Evolutionary conservation across 2,888 invertebrate species (phyloP).

Genomic region (Thereva unica): DNA sequence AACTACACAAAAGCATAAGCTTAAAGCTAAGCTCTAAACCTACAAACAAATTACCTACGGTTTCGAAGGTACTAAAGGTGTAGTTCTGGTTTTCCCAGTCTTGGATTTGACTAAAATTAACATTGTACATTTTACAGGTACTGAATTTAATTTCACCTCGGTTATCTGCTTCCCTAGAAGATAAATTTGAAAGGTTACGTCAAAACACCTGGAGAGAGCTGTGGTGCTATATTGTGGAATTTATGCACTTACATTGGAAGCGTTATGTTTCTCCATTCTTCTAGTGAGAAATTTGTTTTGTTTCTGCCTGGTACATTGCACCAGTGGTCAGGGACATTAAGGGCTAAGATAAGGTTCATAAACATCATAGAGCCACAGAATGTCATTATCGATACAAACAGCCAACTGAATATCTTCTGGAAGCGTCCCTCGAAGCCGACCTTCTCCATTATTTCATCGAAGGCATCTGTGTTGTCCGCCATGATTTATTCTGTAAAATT

Average conservation of each 20-base stretch:
- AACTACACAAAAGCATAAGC: too few relatives aligned
- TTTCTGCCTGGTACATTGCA: slow-evolving; percentile 63
- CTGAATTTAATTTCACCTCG: slow-evolving; percentile 55
- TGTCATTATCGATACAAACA: slow-evolving; percentile 60
- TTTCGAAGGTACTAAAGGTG: slow-evolving; percentile 34
- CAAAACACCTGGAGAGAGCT: slow-evolving; percentile 14
- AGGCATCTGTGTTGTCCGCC: slow-evolving; percentile 54
- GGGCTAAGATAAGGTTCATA: slow-evolving; percentile 61
- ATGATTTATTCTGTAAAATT: slow-evolving; percentile 7
- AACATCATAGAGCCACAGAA: slow-evolving; percentile 60
- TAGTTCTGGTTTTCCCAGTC: slow-evolving; percentile 39
- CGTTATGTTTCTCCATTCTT: slow-evolving; percentile 61
- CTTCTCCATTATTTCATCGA: slow-evolving; percentile 60
- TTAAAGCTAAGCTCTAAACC: background rate
- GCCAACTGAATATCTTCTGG: slow-evolving; percentile 59
- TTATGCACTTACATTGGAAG: slow-evolving; percentile 59
- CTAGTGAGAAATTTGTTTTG: slow-evolving; percentile 57
- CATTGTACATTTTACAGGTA: slow-evolving; percentile 60
- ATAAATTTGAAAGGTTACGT: slow-evolving; percentile 22
- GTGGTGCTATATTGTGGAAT: background rate
- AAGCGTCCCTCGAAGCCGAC: slow-evolving; percentile 62
- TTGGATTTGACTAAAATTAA: slow-evolving; percentile 49
- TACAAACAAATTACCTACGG: slow-evolving; percentile 25
- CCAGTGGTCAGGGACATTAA: slow-evolving; percentile 64
- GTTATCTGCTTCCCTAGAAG: slow-evolving; percentile 53